phyloP scores from a whole-genome alignment of 1,140 invertebrate genomes.

The Euborellia annulipes region DNA sequence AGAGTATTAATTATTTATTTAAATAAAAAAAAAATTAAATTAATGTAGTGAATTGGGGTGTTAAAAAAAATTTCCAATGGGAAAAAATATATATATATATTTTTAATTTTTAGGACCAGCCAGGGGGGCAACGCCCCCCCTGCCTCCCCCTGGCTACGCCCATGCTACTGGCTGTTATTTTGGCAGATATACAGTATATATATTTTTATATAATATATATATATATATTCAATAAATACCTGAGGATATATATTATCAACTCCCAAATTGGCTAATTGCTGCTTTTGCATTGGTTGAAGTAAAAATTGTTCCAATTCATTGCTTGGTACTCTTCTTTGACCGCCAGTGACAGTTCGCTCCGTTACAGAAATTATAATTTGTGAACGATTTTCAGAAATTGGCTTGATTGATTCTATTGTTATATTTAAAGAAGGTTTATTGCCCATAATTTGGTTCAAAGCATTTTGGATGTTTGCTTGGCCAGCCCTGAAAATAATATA shows the following conservation, averaged over 20 bases:
- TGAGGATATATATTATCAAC: constrained; percentile 43
- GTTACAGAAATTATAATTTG: constrained; percentile 66
- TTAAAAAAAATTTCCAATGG: no score
- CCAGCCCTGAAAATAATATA: constrained; percentile 22
- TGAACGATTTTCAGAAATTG: constrained; percentile 53
- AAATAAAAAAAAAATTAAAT: no score
- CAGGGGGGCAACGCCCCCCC: no score
- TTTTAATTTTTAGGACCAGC: no score
- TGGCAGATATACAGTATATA: no score
- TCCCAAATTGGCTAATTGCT: constrained; percentile 49
- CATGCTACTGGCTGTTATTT: no score
- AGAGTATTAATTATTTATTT: no score
- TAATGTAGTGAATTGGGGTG: no score
- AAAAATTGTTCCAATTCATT: constrained; percentile 53
- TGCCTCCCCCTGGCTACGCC: no score
- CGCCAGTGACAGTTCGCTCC: constrained; percentile 49
- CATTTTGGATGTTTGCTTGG: no score
- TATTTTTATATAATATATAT: no score
- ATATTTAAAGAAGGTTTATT: constrained; percentile 70
- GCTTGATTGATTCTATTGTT: constrained; percentile 56
- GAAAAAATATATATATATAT: no score
- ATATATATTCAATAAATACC: constrained; percentile 19
- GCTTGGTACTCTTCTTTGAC: constrained; percentile 53
- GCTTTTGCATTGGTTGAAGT: constrained; percentile 46
- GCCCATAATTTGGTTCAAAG: constrained; percentile 42